Conservation (phyloP, 2,888 invertebrate species). For the Caenorhabditis doughertyi region DNA sequence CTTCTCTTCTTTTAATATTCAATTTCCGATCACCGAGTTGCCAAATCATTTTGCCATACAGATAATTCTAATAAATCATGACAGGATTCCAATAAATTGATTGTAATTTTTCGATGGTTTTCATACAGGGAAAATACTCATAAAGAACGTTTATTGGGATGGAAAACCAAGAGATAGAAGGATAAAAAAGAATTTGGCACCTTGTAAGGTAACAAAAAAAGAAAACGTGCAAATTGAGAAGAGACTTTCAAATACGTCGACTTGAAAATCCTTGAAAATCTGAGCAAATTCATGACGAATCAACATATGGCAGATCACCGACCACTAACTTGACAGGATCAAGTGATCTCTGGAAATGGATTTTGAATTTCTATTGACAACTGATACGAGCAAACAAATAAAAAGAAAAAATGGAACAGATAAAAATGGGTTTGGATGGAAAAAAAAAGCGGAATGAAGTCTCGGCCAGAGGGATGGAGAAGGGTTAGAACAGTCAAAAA, state of each 20-base stretch:
- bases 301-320: slow-evolving; percentile 80
- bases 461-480: background rate
- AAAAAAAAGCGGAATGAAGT: slow-evolving; percentile 41
- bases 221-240: slow-evolving; percentile 10
- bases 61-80: slow-evolving; percentile 43
- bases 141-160: background rate
- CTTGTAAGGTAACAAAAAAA: slow-evolving; percentile 23
- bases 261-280: slow-evolving; percentile 45
- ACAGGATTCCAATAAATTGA: slow-evolving; percentile 5
- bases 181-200: background rate
- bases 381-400: slow-evolving; percentile 38
- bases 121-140: too few species aligned
- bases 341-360: slow-evolving; percentile 72
- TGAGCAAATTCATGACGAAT: slow-evolving; percentile 68
- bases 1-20: slow-evolving; percentile 23
- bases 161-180: background rate
- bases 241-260: slow-evolving; percentile 12
- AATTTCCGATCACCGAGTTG: slow-evolving; percentile 54
- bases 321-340: slow-evolving; percentile 80
- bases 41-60: slow-evolving; percentile 58
- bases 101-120: background rate
- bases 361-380: slow-evolving; percentile 38
- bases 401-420: slow-evolving; percentile 24
- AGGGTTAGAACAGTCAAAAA: slow-evolving; percentile 22
- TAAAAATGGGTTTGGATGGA: slow-evolving; percentile 7